Conservation (phyloP, 2,113 vertebrate genomes). For the Ranitomeya variabilis region DNA sequence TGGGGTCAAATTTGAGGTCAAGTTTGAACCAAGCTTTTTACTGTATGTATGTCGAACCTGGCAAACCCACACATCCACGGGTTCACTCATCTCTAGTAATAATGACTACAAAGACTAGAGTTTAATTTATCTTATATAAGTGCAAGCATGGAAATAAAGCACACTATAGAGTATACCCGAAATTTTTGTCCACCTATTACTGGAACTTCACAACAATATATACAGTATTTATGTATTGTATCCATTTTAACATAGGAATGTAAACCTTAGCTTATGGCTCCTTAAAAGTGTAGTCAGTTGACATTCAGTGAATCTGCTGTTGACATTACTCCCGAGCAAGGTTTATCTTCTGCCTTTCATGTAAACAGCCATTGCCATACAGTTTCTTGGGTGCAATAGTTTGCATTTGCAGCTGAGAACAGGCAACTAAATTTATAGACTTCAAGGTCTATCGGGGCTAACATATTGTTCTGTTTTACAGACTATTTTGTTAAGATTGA, state of each 20-base stretch:
- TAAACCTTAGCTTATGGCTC: background rate
- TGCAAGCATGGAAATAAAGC: no score
- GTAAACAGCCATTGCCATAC: background rate
- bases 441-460: background rate
- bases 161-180: no score
- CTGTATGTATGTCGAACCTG: no score
- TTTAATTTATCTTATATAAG: no score
- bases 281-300: background rate
- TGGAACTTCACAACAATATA: no score
- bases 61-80: no score
- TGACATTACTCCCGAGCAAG: background rate
- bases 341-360: background rate
- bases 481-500: constrained; percentile 32
- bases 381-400: background rate
- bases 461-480: constrained; percentile 22
- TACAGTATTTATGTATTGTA: background rate
- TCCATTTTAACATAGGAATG: background rate
- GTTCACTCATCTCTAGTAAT: no score
- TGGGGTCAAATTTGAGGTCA: no score
- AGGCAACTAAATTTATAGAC: background rate
- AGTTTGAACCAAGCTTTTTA: no score
- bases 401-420: background rate
- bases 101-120: no score
- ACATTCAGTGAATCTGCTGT: background rate
- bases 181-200: no score